Conservation (phyloP, 2,888 invertebrate genomes). For the Ischnura elegans region DNA sequence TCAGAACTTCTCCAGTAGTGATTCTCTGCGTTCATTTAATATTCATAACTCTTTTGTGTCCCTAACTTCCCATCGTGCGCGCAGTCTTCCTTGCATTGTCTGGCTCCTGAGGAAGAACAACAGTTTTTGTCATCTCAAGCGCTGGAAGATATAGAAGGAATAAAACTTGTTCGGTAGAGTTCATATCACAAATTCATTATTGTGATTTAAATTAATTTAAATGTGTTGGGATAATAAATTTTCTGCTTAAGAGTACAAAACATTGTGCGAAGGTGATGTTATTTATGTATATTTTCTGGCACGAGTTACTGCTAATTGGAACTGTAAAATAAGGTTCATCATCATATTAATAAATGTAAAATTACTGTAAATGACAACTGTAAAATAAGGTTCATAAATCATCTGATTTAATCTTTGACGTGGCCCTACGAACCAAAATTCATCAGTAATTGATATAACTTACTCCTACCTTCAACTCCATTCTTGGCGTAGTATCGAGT, state of each 20-base stretch:
- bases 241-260: not conserved
- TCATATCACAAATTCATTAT: not conserved
- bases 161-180: not conserved
- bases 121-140: not conserved
- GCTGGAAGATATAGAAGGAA: not conserved
- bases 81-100: not conserved
- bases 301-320: not conserved
- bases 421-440: too few relatives aligned
- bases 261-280: not conserved
- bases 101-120: not conserved
- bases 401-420: too few relatives aligned
- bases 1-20: not conserved
- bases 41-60: conserved; percentile 11
- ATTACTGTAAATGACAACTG: too few relatives aligned
- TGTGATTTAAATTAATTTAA: not conserved
- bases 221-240: not conserved
- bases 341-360: too few relatives aligned
- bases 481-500: too few relatives aligned
- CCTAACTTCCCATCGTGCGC: not conserved
- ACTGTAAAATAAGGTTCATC: not conserved
- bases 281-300: not conserved
- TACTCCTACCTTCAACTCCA: too few relatives aligned
- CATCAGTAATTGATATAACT: too few relatives aligned
- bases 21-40: not conserved
- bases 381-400: too few relatives aligned